Percentiles rank a stretch among this genome's conserved stretches.
Conservation (phyloP, 2,888 invertebrate species). For the Tipula vernalis region DNA sequence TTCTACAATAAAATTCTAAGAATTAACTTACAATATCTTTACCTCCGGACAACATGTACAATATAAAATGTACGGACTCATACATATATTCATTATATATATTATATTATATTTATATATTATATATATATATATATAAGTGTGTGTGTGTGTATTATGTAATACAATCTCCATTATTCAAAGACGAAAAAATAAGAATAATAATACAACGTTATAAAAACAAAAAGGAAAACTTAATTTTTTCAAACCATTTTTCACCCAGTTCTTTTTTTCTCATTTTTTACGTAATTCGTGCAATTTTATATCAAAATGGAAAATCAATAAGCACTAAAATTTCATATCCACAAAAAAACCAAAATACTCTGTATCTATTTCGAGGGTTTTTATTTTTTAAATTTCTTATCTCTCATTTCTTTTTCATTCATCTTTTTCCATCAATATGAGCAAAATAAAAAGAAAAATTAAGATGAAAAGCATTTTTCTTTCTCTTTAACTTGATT, state of each 20-base stretch:
- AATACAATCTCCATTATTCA: too few relatives aligned
- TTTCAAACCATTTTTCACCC: neutral
- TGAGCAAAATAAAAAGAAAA: neutral
- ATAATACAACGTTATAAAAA: neutral
- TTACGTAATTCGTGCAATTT: neutral
- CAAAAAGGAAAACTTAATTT: neutral
- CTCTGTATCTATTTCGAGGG: neutral
- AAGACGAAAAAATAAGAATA: too few relatives aligned
- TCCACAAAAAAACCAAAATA: neutral
- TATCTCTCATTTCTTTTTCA: neutral
- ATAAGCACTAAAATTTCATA: neutral
- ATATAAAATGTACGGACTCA: too few relatives aligned
- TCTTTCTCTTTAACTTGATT: neutral
- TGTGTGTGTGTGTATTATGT: too few relatives aligned
- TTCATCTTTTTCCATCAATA: neutral
- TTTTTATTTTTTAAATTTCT: neutral
- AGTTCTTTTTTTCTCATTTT: neutral
- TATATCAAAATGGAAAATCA: neutral
- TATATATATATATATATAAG: too few relatives aligned
- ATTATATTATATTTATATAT: too few relatives aligned
- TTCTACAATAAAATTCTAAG: too few relatives aligned
- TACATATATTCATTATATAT: too few relatives aligned
- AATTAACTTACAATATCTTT: too few relatives aligned
- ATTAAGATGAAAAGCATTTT: neutral
- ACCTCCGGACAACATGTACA: too few relatives aligned